Base-by-base conservation (phyloP, 2,888 invertebrate species). In the Serripes groenlandicus region DNA sequence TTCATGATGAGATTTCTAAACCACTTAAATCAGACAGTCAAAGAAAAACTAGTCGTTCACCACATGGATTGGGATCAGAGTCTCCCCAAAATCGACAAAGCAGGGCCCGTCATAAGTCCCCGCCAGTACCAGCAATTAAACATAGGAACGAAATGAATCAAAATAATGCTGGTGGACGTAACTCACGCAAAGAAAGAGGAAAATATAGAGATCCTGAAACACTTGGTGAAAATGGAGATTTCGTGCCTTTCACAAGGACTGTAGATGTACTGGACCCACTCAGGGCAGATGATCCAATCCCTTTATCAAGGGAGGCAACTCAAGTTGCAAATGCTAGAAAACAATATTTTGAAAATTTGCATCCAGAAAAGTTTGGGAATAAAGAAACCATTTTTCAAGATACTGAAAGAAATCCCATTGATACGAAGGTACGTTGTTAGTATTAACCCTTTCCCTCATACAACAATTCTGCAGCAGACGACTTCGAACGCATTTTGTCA, bases 261-360 rank as follows among this genome's bases (percentile, higher is more conserved):
- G 89, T 91, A n/a, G 93, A 93, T 71, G 87, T 94, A 15, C 90
- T 94, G 11, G 93, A 94, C 81, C 94, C 94, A 2, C 88, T 92
- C 2, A 86, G 89, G 56, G 94, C 94, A 0, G 91, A 91, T 21
- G 90, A 89, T 5, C 93, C 94, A 1, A 42, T 94, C 73, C 93
- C 91, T 3, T 71, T 94, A 42, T 94, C 94, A 32, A 80, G 94
- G 66, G 94, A 94, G 85, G 88, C 91, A 56, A 92, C 93, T 9
- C 87, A 86, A 3, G 86, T 93, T 42, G 87, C 89, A 23, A 88
- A 90, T 80, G 94, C 93, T 1, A 83, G 94, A 32, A 86, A 92
- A 75, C 92, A 91, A 5, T 94, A 94, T 85, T 83, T 87, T 32
- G 91, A 93, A 74, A 92, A 90, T 30, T 87, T 91, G 56, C 87